Evolutionary conservation across 1,140 invertebrate species (phyloP), one percentile per base, ranked within the genome.

Genomic region (Danaus plexippus): DNA sequence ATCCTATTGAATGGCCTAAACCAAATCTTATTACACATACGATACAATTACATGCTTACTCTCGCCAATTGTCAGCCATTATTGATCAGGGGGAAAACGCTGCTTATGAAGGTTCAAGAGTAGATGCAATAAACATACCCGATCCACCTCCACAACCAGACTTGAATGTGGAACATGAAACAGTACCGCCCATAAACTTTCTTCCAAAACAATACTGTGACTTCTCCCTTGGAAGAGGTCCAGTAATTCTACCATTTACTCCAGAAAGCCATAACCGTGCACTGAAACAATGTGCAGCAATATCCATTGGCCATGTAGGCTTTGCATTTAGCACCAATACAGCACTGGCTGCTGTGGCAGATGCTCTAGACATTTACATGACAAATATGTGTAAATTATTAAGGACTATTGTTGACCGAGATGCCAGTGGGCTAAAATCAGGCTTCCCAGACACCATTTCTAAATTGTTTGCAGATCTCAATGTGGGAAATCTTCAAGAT

Each of bases 391-490:
- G 86, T 44, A 78, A 80, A 54, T 62, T 87, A 22, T 65, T 88
- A 63, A 68, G 87, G 51, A 84, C 75, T 43, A 77, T 80, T 11
- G 79, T 77, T 10, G 87, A 88, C 52, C 76, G 67, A 66, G 85
- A 88, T 75, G 80, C 84, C 6, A 71, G 75, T 40, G 79, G 82
- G 1, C 61, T 83, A 10, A 75, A 72, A 59, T 73, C 77, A 57
- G 86, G 87, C 2, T 88, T 77, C 51, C 80, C 86, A 43, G 87
- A 88, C 73, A 67, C 76, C 1, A 77, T 88, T 44, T 77, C 78
- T 48, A 88, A 87, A 76, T 82, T 87, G 11, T 82, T 88, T 55
- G 54, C 80, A 4, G 87, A 88, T 40, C 59, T 88, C 7, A 85
- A 87, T 71, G 72, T 88, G 57, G 81, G 80, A 0, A 77, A 84